Conservation (phyloP, 2,797 vertebrate species). For the Sebastiscus albofasciatus region DNA sequence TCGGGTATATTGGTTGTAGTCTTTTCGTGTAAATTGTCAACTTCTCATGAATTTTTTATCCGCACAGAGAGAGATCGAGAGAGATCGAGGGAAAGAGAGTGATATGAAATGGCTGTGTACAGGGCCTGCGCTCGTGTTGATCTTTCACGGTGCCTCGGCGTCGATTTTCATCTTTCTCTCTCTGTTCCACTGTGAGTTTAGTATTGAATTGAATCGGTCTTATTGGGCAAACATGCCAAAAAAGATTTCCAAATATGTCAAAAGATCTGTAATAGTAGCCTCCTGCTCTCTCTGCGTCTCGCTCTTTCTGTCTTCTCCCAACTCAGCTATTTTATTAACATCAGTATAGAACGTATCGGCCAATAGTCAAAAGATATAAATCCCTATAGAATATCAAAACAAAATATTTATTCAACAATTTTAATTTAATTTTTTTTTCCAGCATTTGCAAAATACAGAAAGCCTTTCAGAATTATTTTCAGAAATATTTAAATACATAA, state of each 20-base stretch:
- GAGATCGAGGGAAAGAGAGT: conserved; percentile 1
- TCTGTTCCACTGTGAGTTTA: conserved; percentile 20
- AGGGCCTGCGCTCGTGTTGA: conserved; percentile 8
- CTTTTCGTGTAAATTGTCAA: conserved; percentile 42
- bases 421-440: background rate
- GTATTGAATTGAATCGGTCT: conserved; percentile 20
- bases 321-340: background rate
- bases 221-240: conserved; percentile 30
- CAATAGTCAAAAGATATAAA: background rate
- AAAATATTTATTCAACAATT: background rate
- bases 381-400: background rate
- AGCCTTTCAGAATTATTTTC: background rate
- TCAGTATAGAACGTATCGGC: background rate
- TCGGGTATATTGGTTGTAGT: conserved; percentile 31
- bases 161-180: conserved; percentile 30
- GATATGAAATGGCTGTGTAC: conserved; percentile 34
- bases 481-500: background rate
- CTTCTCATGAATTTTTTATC: conserved; percentile 48
- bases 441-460: background rate
- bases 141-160: conserved; percentile 21
- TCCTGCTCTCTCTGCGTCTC: background rate
- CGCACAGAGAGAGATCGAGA: background rate
- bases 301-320: background rate
- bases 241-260: conserved; percentile 4
- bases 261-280: conserved; percentile 3